Conservation (phyloP, 2,113 vertebrate species). For the Pachyramphus minor region DNA sequence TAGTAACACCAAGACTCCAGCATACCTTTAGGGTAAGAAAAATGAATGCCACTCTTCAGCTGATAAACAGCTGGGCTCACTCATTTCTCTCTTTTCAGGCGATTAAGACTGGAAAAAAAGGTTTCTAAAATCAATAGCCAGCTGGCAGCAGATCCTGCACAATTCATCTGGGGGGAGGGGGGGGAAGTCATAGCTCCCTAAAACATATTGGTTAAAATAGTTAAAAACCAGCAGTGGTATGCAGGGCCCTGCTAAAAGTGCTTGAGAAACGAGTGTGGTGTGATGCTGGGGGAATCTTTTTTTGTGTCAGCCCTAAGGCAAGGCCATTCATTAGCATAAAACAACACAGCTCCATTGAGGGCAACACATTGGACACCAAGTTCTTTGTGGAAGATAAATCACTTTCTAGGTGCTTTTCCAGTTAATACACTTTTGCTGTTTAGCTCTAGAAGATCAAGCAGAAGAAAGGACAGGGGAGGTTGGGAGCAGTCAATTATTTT, state of each 20-base stretch:
- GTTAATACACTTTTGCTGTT: neutral
- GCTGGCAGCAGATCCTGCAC: neutral
- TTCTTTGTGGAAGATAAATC: neutral
- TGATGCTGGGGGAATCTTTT: neutral
- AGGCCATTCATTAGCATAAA: too few relatives aligned
- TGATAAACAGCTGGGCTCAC: neutral
- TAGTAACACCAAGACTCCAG: neutral
- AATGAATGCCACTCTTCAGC: neutral
- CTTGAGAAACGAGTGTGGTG: neutral
- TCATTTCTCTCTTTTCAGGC: neutral
- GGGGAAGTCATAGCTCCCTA: neutral
- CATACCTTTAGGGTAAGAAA: neutral
- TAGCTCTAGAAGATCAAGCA: neutral
- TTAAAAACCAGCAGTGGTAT: neutral
- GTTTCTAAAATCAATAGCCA: neutral
- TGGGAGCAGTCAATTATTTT: neutral
- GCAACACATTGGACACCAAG: neutral
- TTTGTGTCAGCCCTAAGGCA: neutral
- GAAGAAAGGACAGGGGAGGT: neutral
- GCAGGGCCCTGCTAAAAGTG: too few relatives aligned
- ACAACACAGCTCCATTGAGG: neutral
- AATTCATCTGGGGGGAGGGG: neutral
- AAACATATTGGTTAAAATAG: neutral
- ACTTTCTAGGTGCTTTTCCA: neutral
- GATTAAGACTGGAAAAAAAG: neutral